Base-by-base conservation (phyloP, 2,797 vertebrate genomes). In the Urosaurus nigricauda region DNA sequence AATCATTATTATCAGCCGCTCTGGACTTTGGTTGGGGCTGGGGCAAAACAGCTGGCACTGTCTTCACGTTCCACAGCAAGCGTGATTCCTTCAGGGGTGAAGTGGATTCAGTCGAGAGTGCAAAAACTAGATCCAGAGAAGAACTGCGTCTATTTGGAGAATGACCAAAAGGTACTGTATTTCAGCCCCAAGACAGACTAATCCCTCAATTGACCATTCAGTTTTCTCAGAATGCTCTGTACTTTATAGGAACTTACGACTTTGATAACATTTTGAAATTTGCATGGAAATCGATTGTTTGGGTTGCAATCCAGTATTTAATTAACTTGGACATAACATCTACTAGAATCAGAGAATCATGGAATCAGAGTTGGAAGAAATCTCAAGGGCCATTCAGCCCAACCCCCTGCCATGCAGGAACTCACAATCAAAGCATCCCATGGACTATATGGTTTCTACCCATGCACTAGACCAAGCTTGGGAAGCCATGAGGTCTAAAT, bases 1-100 rank as follows among this genome's bases (percentile, higher is more conserved):
- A 98, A 96, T 93, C 99, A 99, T 93, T 99, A 98, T 94, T 99
- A 99, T 93, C 99, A 99, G 96, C 99, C 99, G 0, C 95, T 99
- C 79, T 99, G 99, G 99, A 99, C 99, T 0, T 95, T 99, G 83
- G 99, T 99, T 79, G 99, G 99, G 0, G 99, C 98, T 24, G 99
- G 99, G 19, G 98, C 98, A 63, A 99, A 99, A 95, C 96, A 89
- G 9, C 4, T 98, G 21, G 93, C 93, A 9, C 93, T 94, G 0
- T 99, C 98, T 0, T 97, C 96, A 0, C 98, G 98, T 0, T 73
- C 98, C 21, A 99, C 97, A 3, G 96, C 91, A 0, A 98, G 96
- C 0, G 95, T 99, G 19, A 97, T 99, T 47, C 99, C 99, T 0
- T 96, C 97, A 35, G 98, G 98, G 35, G 98, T 99, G 32, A 97